Base-by-base conservation (phyloP, 2,113 vertebrate species). In the Hemibagrus wyckioides region DNA sequence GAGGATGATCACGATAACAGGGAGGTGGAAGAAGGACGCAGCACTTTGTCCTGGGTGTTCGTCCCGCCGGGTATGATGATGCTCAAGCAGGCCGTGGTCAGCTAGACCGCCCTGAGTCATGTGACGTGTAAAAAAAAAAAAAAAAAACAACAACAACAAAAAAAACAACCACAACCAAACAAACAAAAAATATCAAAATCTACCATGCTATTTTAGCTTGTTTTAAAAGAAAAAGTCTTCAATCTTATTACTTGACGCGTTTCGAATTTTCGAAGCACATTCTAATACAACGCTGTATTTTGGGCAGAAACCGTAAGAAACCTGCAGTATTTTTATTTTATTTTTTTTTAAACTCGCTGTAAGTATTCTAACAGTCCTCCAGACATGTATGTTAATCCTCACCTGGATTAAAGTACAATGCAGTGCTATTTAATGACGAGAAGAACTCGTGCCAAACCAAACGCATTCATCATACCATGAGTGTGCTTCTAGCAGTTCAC, bases 1-100 rank as follows among this genome's bases (percentile, higher is more conserved):
- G 90, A 92, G 25, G 91, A 92, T 9, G 93, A 93, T 28, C 91
- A 94, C 28, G 92, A 92, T 0, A 91, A 91, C 7, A 89, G 82
- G 25, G 92, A 92, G 59, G 69, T 83, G 6, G 76, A 83, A 91
- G 61, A 95, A 0, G 92, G 95, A 0, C 82, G 5, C 25, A 90
- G 88, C n/a, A 56, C 89, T 67, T 84, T 97, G 84, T 94, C 97
- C 81, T 99, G 97, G 98, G 96, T 99, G 91, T 96, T 98, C 59
- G 96, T 99, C 63, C 97, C 98, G 0, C 96, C 97, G 0, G 96
- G 96, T 75, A 96, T 97, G 0, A 91, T 98, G 88, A 93, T 98
- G 79, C 96, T 98, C 52, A 97, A 97, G 91, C 97, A 97, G 0
- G 95, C 97, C 0, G 94, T 96, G 11, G 97, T 97, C 89, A 97